Percentiles rank a stretch among this genome's conserved stretches.
Conservation (phyloP, 2,113 vertebrate genomes). For the Piaya cayana region DNA sequence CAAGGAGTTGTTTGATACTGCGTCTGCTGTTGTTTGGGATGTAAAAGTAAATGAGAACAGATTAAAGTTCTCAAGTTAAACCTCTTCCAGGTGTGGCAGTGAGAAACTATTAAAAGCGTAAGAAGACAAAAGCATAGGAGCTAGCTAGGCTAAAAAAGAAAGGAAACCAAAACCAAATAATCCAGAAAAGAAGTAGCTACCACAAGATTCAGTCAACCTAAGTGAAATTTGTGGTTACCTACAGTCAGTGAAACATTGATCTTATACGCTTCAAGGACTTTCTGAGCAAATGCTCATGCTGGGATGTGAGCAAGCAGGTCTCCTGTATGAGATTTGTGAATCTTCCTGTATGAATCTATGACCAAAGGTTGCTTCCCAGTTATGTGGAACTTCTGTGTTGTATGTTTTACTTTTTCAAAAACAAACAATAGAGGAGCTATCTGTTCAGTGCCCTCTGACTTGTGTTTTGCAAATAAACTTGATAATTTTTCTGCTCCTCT, state of each 20-base stretch:
- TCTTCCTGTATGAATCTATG: no score
- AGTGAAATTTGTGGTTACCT: background rate
- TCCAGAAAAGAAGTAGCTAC: background rate
- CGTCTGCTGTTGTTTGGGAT: background rate
- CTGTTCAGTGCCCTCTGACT: background rate
- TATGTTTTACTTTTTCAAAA: background rate
- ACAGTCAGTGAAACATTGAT: background rate
- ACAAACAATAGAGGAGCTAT: background rate
- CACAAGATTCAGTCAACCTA: background rate
- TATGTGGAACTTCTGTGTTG: background rate
- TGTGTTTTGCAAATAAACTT: background rate
- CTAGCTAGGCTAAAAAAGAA: background rate
- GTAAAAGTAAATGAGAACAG: background rate
- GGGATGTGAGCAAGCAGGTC: background rate
- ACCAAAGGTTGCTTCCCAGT: background rate
- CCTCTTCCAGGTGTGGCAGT: background rate
- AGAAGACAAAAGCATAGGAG: background rate
- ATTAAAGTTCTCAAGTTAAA: background rate
- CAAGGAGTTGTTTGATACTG: background rate
- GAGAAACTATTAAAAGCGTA: background rate
- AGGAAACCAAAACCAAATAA: background rate
- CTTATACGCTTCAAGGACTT: background rate
- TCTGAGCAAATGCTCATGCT: background rate
- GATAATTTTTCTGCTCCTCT: background rate
- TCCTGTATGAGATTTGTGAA: background rate